These are phyloP conservation scores for Chrysotoxum bicinctum DNA, from an alignment of 2,888 invertebrate species.

Conservation along the genomic window DNA sequence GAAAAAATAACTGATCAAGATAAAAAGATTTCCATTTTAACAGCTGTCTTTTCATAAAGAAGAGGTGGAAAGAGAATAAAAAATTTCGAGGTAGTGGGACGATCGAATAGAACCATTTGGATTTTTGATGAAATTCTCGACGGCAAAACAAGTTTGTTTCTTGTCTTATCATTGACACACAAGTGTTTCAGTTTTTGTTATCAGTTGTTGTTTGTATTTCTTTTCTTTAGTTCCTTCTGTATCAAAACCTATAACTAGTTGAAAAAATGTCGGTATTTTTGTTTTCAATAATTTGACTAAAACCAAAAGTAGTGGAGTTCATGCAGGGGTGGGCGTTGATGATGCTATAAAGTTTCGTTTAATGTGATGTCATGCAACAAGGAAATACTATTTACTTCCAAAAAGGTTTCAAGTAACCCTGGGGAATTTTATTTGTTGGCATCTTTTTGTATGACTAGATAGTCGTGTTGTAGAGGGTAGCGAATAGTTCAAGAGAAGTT, in stretches of 20 bases:
- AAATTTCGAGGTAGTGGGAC: not conserved
- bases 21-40: not conserved
- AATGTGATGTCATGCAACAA: not conserved
- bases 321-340: not conserved
- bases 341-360: not conserved
- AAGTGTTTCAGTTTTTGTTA: conserved; percentile 12
- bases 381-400: not conserved
- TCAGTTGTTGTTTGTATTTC: conserved; percentile 21
- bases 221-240: not conserved
- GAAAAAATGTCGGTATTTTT: not conserved
- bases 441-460: not conserved
- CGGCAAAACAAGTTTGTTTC: conserved; percentile 32
- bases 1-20: not conserved
- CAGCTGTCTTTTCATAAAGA: not conserved
- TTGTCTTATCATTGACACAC: not conserved
- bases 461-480: no score
- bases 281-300: not conserved
- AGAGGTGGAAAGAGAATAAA: not conserved
- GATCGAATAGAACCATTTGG: not conserved
- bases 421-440: not conserved
- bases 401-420: not conserved
- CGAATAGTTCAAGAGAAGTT: no score
- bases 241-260: not conserved
- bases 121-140: not conserved
- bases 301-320: not conserved